Percentiles rank a stretch among this genome's conserved stretches.
Conservation (phyloP, 2,888 invertebrate species). For the Calameuta filiformis region DNA sequence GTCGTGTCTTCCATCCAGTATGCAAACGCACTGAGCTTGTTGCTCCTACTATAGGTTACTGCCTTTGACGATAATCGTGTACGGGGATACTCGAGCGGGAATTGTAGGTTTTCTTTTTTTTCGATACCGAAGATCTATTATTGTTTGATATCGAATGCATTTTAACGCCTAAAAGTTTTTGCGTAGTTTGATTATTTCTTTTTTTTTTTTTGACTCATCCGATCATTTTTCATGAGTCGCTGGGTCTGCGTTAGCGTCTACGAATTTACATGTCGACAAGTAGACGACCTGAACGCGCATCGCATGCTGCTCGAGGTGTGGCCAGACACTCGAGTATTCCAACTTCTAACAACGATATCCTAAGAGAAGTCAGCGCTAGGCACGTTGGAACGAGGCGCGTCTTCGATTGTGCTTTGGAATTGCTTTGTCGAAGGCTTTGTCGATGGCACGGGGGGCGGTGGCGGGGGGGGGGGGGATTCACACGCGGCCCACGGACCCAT, state of each 20-base stretch:
- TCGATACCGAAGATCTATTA: background rate
- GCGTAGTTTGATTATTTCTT: background rate
- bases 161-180: background rate
- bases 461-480: conserved; percentile 41
- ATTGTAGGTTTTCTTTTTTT: background rate
- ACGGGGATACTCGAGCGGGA: background rate
- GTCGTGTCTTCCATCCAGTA: background rate
- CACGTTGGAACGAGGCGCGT: conserved; percentile 39
- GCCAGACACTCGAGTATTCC: conserved; percentile 26
- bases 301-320: conserved; percentile 38
- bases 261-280: conserved; percentile 41
- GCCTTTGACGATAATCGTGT: too few species aligned
- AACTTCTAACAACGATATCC: conserved; percentile 7
- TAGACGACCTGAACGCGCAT: conserved; percentile 26
- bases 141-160: background rate
- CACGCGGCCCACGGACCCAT: conserved; percentile 53
- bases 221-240: background rate
- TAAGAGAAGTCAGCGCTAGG: conserved; percentile 11
- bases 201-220: background rate
- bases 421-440: conserved; percentile 42
- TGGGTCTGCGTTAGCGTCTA: conserved; percentile 10
- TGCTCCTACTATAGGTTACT: background rate
- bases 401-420: conserved; percentile 45
- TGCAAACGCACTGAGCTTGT: background rate
- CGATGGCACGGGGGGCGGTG: conserved; percentile 35